Evolutionary conservation across 2,113 vertebrate genomes (phyloP), one percentile per base, ranked within the genome.

Genomic region (Miniopterus natalensis): DNA sequence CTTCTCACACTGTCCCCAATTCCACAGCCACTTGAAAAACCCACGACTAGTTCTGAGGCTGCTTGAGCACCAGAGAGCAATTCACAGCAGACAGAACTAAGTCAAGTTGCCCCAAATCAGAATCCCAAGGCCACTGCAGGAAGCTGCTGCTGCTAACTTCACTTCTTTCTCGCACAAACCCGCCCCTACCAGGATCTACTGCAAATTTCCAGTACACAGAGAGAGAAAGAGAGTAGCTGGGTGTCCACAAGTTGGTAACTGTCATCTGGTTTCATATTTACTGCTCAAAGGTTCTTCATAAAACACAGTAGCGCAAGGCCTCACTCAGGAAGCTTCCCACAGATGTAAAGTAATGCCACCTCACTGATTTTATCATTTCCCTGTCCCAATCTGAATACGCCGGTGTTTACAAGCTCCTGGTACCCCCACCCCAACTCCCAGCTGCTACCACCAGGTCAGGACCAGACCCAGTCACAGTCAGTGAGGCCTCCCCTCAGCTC

Each of bases 201-300:
- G 53, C 49, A 89, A 36, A 61, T 88, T 49, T 92, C 45, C 31
- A 86, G 42, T 23, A 61, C 8, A 55, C 45, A 88, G 36, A 77
- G 2, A 27, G 20, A 88, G 31, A 77, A 1, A 25, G 20, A 63
- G 17, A 59, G 29, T 3, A 61, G n/a, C 14, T 13, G 21, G 15
- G 21, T 79, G 20, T 65, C 78, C 55, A 0, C 63, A 63, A 89
- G 55, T 45, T 83, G 86, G 47, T 75, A 80, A 57, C 3, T 51
- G 12, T 6, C 68, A 83, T 47, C 36, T 27, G 15, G 17, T 86
- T 84, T 92, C 80, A 49, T 9, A 83, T 47, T 89, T 87, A 73
- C n/a, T 77, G 29, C 57, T 86, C 36, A 92, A 89, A 86, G 45
- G 6, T 84, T 86, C 84, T 89, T 88, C 75, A 84, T 70, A 77